Base-by-base conservation (phyloP, 2,888 invertebrate species). In the Oligia fasciuncula region DNA sequence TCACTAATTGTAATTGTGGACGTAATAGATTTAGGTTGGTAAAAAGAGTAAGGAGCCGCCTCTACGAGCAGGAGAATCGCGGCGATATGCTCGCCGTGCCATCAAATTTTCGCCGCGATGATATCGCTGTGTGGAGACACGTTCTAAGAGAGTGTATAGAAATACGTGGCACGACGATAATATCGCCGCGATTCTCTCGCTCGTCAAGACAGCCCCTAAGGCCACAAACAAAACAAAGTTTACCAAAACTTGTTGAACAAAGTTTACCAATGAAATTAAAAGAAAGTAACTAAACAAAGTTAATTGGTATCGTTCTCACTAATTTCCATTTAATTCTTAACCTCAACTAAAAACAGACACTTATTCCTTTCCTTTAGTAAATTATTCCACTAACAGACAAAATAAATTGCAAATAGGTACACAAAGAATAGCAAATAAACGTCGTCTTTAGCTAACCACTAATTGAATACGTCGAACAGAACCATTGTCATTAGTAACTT, bases 401-500 rank as follows among this genome's bases (percentile, higher is more conserved):
- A 85, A 85, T 85, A 77, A 80, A 85, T 85, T 77, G 66, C 76
- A 43, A 76, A 77, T 40, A 29, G 60, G 60, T 62, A 77, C 74
- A 74, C 69, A 60, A 76, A 79, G 82, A 86, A 86, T 86, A 69
- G 81, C 68, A 81, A 79, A 86, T 85, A 70, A 84, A 76, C 46
- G 81, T 79, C 86, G 78, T 70, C 51, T 69, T 57, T n/a, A 68
- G 14, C 43, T 60, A 74, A 85, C 73, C 77, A 86, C 86, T 85
- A 81, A 86, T 86, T 84, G 77, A 81, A 86, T 77, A 85, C 75
- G 73, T 75, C 63, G 68, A 73, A 75, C 63, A 49, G 51, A 13
- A 14, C 84, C 72, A 77, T 81, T 86, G 81, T 84, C 84, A 86
- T 86, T 84, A 82, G 73, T 76, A 74, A 86, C 71, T 66, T 40